These are phyloP conservation scores for cat (Felis catus) DNA, from an alignment of 2,113 vertebrate genomes.

Conservation along the genomic window F.catus_Fca126_mat1.0 CM031416.1:7987501-7988000, in stretches of 20 bases:
- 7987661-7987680: not conserved
- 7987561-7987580: not conserved
- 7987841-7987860: not conserved
- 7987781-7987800: not conserved
- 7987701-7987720: not conserved
- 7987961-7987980: not conserved
- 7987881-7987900: not conserved
- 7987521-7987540: not conserved
- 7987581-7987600: not conserved
- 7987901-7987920: not conserved
- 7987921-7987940: not conserved
- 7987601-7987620: not conserved
- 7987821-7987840: not conserved
- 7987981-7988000: not conserved
- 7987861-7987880: not conserved
- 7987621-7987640: not conserved
- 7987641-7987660: not conserved
- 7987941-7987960: not conserved
- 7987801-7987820: not conserved
- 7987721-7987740: not conserved
- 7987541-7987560: not conserved
- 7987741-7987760: not conserved
- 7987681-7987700: not conserved
- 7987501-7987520: not conserved
- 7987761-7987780: not conserved